These are phyloP conservation scores for Seira ritae DNA, from an alignment of 2,888 invertebrate genomes.

Conservation along the genomic window DNA sequence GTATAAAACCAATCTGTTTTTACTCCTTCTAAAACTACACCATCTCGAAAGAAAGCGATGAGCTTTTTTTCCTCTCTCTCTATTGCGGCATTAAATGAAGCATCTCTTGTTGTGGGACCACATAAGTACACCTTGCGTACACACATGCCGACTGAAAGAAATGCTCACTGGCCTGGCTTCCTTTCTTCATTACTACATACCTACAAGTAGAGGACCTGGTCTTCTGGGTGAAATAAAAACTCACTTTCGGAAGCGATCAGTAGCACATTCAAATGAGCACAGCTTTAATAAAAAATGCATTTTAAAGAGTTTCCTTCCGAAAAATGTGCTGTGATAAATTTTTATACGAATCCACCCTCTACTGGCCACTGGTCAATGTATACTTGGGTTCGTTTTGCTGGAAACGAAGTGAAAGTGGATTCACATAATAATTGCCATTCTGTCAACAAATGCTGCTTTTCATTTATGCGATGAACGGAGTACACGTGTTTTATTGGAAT, in stretches of 20 bases:
- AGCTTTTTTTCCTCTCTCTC: not conserved
- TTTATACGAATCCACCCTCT: not conserved
- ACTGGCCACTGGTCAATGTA: too few species aligned
- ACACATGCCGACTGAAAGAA: not conserved
- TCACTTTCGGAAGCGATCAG: slow-evolving; percentile 20
- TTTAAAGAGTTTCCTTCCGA: not conserved
- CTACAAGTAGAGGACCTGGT: not conserved
- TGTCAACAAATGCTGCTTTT: too few species aligned
- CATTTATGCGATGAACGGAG: too few species aligned
- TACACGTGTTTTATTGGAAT: too few species aligned
- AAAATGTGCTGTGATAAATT: not conserved
- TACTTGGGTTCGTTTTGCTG: too few species aligned
- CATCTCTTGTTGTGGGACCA: not conserved
- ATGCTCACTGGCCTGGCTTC: not conserved
- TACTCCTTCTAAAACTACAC: not conserved
- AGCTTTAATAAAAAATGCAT: slow-evolving; percentile 27
- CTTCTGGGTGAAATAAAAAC: slow-evolving; percentile 24
- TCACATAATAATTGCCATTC: too few species aligned
- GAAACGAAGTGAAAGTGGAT: too few species aligned
- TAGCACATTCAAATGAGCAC: slow-evolving; percentile 18
- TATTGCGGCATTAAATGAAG: not conserved
- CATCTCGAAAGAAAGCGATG: not conserved
- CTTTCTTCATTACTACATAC: not conserved
- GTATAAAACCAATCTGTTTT: slow-evolving; percentile 2
- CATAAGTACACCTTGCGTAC: not conserved